Evolutionary conservation across 2,888 invertebrate genomes (phyloP), one percentile per base, ranked within the genome.

Genomic region (Oxycera nigricornis): DNA sequence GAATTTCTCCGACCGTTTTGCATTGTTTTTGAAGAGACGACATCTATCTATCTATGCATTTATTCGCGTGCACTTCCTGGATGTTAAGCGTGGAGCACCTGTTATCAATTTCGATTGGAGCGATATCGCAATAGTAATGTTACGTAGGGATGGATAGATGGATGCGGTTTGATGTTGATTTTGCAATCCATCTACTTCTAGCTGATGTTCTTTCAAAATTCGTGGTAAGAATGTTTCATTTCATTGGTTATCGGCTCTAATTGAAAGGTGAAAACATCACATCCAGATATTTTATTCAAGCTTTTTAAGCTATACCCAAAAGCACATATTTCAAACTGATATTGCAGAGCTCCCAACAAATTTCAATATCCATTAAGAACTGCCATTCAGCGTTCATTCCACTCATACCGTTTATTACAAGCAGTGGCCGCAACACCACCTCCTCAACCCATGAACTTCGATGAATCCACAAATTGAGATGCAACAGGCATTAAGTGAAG

Each of bases 391-490:
- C 39, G 65, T 65, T 65, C 65, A 65, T 65, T 65, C 65, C 62
- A 31, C 65, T 55, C 65, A 39, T 41, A 59, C 26, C 62, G 17
- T 62, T 31, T 22, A 35, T 62, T 35, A 67, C 28, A 26, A 11
- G 6, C 35, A 17, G 3, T 17, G 17, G 24, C 20, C 55, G 11
- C 55, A n/a, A n/a, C 11, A 2, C 14, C 3, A 6, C 55, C 11
- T 9, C 24, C 20, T 6, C 20, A 55, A 3, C 55, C 4, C 24
- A n/a, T 55, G 9, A 24, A 22, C 9, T 55, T 14, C 9, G 14
- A 11, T 55, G 22, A 24, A 55, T 55, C 24, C 50, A 59, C 75
- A 75, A 75, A 75, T 75, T 75, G 68, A 75, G 75, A 75, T 73
- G 70, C 75, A 75, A 75, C 73, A 55, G 73, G 52, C 57, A 73